Evolutionary conservation across 2,888 invertebrate species (phyloP), one percentile per base, ranked within the genome.

Genomic region (Standfussiana lucernea): DNA sequence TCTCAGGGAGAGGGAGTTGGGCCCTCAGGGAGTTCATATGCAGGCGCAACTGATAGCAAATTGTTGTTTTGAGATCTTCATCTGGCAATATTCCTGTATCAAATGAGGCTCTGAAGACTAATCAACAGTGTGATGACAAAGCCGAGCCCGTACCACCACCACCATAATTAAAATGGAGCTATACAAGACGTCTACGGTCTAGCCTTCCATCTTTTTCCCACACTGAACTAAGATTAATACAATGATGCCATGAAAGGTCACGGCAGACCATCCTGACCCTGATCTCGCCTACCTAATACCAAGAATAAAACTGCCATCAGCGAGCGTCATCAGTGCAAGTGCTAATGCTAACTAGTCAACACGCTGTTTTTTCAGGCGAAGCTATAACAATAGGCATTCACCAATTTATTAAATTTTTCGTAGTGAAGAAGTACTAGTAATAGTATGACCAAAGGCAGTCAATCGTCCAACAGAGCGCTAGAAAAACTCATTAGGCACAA

Each of bases 401-500:
- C 28, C 32, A 11, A 21, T 32, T 37, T 24, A 32, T 59, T 56
- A 8, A 6, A 1, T 1, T 21, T 53, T 37, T n/a, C 10, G 24
- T 28, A 56, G 1, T 35, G 28, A 6, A 24, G 1, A 69, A 50
- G 56, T 42, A 64, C 0, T 42, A 37, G 37, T 61, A 47, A 56
- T 47, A 40, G 37, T 47, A 42, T 61, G 18, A 40, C 21, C 21
- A 64, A 62, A 64, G 28, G 18, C 32, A 13, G 28, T 21, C 40
- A 35, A 42, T 66, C 18, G 62, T 62, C 10, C n/a, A 53, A 15
- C 10, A 53, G 18, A n/a, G 18, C 11, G 15, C 37, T 72, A 40
- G 37, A 64, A 45, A 72, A 42, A 40, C n/a, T 73, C 28, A 47
- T 47, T 80, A 40, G 21, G 40, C 4, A n/a, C 35, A 77, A 32